These are phyloP conservation scores for Danio jaintianensis DNA, from an alignment of 2,797 vertebrate genomes.

Conservation along the genomic window DNA sequence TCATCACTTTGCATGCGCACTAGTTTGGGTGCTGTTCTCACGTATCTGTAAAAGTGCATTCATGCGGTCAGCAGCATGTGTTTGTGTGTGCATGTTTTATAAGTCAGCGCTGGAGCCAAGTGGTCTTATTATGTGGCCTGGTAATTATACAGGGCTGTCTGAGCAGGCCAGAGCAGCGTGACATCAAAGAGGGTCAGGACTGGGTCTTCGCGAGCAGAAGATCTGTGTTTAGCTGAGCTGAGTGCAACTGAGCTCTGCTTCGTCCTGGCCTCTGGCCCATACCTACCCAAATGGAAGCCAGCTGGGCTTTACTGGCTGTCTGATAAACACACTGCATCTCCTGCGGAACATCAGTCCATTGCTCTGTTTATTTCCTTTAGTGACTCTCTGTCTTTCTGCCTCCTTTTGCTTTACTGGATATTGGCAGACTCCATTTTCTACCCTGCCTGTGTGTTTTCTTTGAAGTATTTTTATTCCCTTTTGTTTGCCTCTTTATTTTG, in stretches of 20 bases:
- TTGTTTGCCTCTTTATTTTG: not conserved
- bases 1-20: constrained; percentile 49
- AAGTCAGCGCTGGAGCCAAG: constrained; percentile 62
- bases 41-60: constrained; percentile 61
- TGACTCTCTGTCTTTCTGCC: constrained; percentile 36
- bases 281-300: constrained; percentile 64
- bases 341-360: constrained; percentile 50
- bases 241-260: constrained; percentile 40
- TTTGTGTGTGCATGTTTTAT: constrained; percentile 59
- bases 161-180: constrained; percentile 50
- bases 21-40: constrained; percentile 58
- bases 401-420: constrained; percentile 50
- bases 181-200: constrained; percentile 67
- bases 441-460: constrained; percentile 19
- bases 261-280: constrained; percentile 44
- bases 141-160: constrained; percentile 65
- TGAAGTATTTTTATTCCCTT: not conserved
- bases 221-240: constrained; percentile 37
- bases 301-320: constrained; percentile 66
- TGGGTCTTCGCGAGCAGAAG: constrained; percentile 49
- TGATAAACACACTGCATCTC: constrained; percentile 63
- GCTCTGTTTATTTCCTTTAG: constrained; percentile 61
- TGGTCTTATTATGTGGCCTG: constrained; percentile 62
- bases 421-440: constrained; percentile 36
- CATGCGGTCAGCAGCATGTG: constrained; percentile 52